phyloP scores from a whole-genome alignment of 2,113 vertebrate species.

The Cacatua alba region DNA sequence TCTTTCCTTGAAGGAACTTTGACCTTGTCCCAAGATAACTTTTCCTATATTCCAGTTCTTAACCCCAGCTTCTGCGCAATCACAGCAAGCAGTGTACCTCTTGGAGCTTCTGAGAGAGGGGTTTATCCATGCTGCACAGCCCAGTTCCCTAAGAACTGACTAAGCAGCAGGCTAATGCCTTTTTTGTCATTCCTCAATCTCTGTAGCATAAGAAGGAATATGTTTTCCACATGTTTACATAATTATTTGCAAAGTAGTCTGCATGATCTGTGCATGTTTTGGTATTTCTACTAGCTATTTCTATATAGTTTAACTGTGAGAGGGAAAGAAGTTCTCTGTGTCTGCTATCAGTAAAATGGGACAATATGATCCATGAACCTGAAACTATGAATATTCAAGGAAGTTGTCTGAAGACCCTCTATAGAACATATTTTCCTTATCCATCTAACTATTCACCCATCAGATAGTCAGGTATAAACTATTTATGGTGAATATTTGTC shows the following conservation, averaged over 20 bases:
- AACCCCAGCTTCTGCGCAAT: background rate
- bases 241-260: background rate
- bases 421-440: background rate
- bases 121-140: background rate
- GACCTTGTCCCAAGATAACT: background rate
- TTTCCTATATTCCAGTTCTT: background rate
- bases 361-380: background rate
- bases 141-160: background rate
- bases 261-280: background rate
- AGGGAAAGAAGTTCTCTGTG: background rate
- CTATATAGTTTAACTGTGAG: background rate
- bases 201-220: background rate
- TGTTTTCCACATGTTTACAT: background rate
- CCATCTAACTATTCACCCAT: background rate
- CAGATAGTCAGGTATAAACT: background rate
- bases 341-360: background rate
- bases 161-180: background rate
- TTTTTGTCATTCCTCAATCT: background rate
- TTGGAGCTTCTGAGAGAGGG: background rate
- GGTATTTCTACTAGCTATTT: background rate
- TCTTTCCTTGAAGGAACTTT: background rate
- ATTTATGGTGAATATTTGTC: background rate
- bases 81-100: background rate
- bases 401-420: background rate
- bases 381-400: background rate